These are phyloP conservation scores for Caenorhabditis wallacei DNA, from an alignment of 2,888 invertebrate genomes.

Conservation along the genomic window DNA sequence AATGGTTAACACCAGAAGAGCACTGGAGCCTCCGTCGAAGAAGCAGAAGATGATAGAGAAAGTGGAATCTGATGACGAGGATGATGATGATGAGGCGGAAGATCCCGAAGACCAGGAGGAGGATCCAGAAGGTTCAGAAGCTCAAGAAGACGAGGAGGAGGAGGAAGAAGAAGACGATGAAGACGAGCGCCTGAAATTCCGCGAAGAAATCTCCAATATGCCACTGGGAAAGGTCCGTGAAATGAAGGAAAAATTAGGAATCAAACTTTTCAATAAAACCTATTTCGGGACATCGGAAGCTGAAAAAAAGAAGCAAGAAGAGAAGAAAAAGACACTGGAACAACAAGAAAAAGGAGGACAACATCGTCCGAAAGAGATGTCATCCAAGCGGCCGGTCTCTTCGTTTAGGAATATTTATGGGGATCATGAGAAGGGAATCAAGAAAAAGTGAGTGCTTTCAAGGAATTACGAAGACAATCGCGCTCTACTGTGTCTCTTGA, in stretches of 20 bases:
- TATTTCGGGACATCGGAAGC: slow-evolving; percentile 68
- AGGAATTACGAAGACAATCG: too few species aligned
- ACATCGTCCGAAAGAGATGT: slow-evolving; percentile 78
- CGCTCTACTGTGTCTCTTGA: too few species aligned
- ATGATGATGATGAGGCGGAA: slow-evolving; percentile 15
- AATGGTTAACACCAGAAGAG: slow-evolving; percentile 39
- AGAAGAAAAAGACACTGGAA: slow-evolving; percentile 32
- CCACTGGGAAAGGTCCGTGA: slow-evolving; percentile 76
- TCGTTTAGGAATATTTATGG: slow-evolving; percentile 63
- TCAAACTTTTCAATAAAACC: slow-evolving; percentile 78
- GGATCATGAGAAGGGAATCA: slow-evolving; percentile 55
- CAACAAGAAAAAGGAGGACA: slow-evolving; percentile 60
- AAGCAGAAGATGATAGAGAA: neutral
- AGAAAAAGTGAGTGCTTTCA: slow-evolving; percentile 59
- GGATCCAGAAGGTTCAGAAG: slow-evolving; percentile 52
- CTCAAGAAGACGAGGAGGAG: slow-evolving; percentile 27
- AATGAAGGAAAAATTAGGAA: slow-evolving; percentile 76
- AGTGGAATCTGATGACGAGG: slow-evolving; percentile 31
- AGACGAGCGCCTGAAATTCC: slow-evolving; percentile 61
- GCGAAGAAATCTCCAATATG: slow-evolving; percentile 72
- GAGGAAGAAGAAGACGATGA: slow-evolving; percentile 58
- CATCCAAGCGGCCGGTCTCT: slow-evolving; percentile 75
- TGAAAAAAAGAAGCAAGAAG: slow-evolving; percentile 38
- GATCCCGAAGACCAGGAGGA: slow-evolving; percentile 39
- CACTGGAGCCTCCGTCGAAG: neutral